phyloP scores from a whole-genome alignment of 2,888 invertebrate species.

The Boloria selene region DNA sequence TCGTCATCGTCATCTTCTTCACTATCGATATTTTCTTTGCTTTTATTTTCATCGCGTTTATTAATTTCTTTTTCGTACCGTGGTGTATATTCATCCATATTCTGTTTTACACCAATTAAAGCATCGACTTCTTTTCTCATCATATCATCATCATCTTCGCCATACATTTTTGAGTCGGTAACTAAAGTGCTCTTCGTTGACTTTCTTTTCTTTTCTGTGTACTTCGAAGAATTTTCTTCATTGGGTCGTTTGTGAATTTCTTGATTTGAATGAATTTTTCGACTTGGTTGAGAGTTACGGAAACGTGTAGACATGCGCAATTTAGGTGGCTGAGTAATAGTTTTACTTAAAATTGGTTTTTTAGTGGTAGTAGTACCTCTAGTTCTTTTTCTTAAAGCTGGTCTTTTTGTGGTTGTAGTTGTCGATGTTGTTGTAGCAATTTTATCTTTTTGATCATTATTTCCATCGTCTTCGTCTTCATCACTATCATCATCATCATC shows the following conservation, averaged over 20 bases:
- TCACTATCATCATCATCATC: constrained; percentile 43
- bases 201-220: constrained; percentile 72
- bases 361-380: constrained; percentile 45
- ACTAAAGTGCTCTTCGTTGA: constrained; percentile 69
- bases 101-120: constrained; percentile 64
- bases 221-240: constrained; percentile 52
- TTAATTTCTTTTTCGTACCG: constrained; percentile 63
- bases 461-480: constrained; percentile 56
- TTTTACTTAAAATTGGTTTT: constrained; percentile 42
- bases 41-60: constrained; percentile 37
- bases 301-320: constrained; percentile 65
- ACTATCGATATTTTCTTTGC: constrained; percentile 39
- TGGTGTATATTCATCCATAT: constrained; percentile 69
- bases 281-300: constrained; percentile 49
- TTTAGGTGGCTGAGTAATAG: constrained; percentile 45
- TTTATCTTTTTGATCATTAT: constrained; percentile 44
- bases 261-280: constrained; percentile 36
- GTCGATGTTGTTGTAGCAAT: constrained; percentile 44
- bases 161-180: constrained; percentile 72
- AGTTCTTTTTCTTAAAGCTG: constrained; percentile 50
- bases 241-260: constrained; percentile 24
- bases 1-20: constrained; percentile 42
- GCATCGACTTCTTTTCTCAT: constrained; percentile 67
- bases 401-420: constrained; percentile 53
- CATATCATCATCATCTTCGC: constrained; percentile 62